phyloP scores from a whole-genome alignment of 2,797 vertebrate genomes.

The Babyrousa celebensis region DNA sequence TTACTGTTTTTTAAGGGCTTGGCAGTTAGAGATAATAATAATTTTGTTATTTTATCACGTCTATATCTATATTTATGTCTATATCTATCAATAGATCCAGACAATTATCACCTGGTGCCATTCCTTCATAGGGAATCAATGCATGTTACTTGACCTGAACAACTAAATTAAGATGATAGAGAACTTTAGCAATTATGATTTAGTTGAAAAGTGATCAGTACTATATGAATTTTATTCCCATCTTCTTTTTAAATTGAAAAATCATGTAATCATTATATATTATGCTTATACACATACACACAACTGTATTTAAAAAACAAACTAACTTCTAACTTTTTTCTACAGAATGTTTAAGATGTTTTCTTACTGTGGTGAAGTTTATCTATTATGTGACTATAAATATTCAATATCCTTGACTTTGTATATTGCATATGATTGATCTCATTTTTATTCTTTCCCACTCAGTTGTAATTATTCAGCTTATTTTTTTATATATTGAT shows the following conservation, averaged over 20 bases:
- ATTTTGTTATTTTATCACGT: neutral
- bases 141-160: neutral
- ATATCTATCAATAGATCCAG: neutral
- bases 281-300: neutral
- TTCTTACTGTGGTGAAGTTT: neutral
- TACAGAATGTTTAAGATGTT: neutral
- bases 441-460: neutral
- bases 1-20: neutral
- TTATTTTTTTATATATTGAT: neutral
- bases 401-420: neutral
- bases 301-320: neutral
- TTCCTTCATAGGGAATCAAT: neutral
- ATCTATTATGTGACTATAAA: neutral
- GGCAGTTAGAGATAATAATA: neutral
- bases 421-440: neutral
- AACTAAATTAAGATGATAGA: neutral
- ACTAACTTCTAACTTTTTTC: neutral
- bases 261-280: neutral
- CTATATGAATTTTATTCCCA: neutral
- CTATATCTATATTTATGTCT: neutral
- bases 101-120: neutral
- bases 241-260: neutral
- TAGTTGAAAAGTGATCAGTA: neutral
- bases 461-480: constrained; percentile 43
- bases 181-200: neutral